Percentiles rank a stretch among this genome's conserved stretches.
These are phyloP conservation scores for Shinisaurus crocodilurus DNA, from an alignment of 2,113 vertebrate species.

Conservation along the genomic window DNA sequence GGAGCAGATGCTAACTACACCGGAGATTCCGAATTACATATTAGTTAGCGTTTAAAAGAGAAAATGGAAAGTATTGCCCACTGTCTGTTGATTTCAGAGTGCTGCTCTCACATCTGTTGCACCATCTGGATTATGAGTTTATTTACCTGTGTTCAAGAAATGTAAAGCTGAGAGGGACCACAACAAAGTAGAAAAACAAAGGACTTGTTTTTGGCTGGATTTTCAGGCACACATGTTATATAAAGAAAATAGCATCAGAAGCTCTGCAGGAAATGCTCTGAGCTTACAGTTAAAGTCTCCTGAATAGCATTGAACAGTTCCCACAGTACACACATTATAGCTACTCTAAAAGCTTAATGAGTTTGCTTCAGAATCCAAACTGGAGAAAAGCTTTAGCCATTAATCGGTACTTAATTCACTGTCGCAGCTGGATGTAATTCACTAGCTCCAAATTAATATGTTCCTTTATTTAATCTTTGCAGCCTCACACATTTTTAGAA, in stretches of 20 bases:
- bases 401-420: conserved; percentile 89
- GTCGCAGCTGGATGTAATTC: conserved; percentile 88
- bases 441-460: conserved; percentile 86
- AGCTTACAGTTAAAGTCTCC: conserved; percentile 93
- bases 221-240: conserved; percentile 99
- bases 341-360: conserved; percentile 96
- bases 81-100: conserved; percentile 94
- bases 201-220: conserved; percentile 94
- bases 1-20: conserved; percentile 92
- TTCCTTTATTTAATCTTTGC: conserved; percentile 88
- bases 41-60: conserved; percentile 92
- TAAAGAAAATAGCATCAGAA: conserved; percentile 99
- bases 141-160: conserved; percentile 99
- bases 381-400: conserved; percentile 87
- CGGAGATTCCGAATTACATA: conserved; percentile 88
- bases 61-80: conserved; percentile 90
- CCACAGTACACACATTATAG: conserved; percentile 92
- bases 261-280: conserved; percentile 95
- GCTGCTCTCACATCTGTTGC: conserved; percentile 99
- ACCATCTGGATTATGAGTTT: conserved; percentile 99
- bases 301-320: conserved; percentile 92
- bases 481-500: conserved; percentile 83
- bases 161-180: conserved; percentile 92
- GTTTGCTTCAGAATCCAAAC: conserved; percentile 88
- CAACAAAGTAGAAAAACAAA: conserved; percentile 97